These are phyloP conservation scores for Eurytoma californica DNA, from an alignment of 2,888 invertebrate species.

Conservation along the genomic window DNA sequence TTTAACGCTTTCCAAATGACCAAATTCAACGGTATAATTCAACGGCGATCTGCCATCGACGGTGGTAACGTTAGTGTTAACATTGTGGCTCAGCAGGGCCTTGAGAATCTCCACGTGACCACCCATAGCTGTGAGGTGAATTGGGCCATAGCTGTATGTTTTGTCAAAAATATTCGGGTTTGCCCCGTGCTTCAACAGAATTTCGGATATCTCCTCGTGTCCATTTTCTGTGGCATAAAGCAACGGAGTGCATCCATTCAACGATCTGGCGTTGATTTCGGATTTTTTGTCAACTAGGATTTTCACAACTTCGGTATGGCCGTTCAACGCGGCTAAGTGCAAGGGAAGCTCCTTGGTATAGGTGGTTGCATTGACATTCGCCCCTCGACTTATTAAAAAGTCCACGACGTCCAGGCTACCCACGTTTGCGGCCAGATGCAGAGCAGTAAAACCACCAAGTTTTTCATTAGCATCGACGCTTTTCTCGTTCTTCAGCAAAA, in stretches of 20 bases:
- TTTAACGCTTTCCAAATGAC: conserved; percentile 16
- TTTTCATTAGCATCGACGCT: background rate
- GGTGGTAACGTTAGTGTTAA: conserved; percentile 31
- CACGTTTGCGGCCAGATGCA: background rate
- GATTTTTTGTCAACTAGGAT: background rate
- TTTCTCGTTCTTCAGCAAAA: background rate
- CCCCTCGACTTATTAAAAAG: background rate
- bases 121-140: conserved; percentile 31
- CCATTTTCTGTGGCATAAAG: conserved; percentile 25
- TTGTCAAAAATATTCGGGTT: background rate
- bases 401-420: background rate
- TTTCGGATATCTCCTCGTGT: conserved; percentile 16
- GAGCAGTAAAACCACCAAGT: background rate
- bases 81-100: conserved; percentile 37
- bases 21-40: conserved; percentile 21
- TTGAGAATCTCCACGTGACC: conserved; percentile 20
- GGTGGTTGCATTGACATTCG: background rate
- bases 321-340: conserved; percentile 9
- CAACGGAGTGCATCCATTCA: conserved; percentile 33
- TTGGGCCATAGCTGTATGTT: background rate
- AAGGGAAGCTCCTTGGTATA: background rate
- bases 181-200: conserved; percentile 34
- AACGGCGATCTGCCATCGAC: conserved; percentile 14
- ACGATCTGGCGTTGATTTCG: conserved; percentile 12
- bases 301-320: background rate